Base-by-base conservation (phyloP, 2,888 invertebrate species). In the Agelastica alni region DNA sequence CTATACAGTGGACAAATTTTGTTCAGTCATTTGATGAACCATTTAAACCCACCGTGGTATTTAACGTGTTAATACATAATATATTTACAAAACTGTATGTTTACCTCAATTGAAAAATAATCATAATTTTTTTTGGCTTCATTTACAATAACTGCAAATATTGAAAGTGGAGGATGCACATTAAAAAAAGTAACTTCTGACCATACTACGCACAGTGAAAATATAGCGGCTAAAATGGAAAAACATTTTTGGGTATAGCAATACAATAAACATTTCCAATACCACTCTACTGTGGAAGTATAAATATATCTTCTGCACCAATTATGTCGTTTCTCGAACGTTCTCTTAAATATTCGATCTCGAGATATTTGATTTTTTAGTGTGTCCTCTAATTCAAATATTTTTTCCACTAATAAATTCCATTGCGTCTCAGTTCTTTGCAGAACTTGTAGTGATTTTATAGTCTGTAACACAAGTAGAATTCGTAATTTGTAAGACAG, bases 161-260 rank as follows among this genome's bases (percentile, higher is more conserved):
- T 84, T 1, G 98, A 98, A 2, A 99, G 81, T 14, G 96, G 93
- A 0, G 98, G 98, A 16, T 83, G 79, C 68, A 90, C 88, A 71
- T 91, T 90, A 80, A 99, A 99, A 80, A 99, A 99, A 1, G 98
- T 96, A 69, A 98, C 87, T 80, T 99, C 99, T 0, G 97, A 98
- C 97, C 98, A 97, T n/a, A 99, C 93, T 22, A 99, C 95, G 71
- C 91, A 86, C 16, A 90, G 78, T 0, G 97, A 96, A 76, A 98
- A 82, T 31, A 87, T 76, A 2, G 87, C 88, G 0, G 92, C 85
- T 7, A 86, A 65, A 17, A 91, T 79, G 1, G 94, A 88, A 62
- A 90, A 76, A 0, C 82, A 72, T 73, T 89, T 90, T 65, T 91
- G 81, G 56, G 89, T 84, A 70, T 92, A 91, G 42, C 88, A 85